Base-by-base conservation (phyloP, 2,113 vertebrate genomes). In the Mastomys coucha region DNA sequence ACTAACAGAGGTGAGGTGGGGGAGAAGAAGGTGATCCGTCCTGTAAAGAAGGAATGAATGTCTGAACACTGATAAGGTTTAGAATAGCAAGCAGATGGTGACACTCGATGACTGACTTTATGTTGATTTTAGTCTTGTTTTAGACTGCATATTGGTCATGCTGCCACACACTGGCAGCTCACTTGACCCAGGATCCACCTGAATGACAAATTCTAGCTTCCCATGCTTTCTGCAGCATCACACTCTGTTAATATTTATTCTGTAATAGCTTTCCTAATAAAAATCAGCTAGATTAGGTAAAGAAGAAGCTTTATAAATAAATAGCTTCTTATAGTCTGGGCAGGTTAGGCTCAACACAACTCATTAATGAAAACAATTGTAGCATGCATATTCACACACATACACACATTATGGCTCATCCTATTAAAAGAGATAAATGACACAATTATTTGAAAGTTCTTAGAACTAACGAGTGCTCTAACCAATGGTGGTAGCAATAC, bases 131-230 rank as follows among this genome's bases (percentile, higher is more conserved):
- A 51, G 77, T 33, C 20, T 0, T 17, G 19, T 58, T 73, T 89
- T 87, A 45, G 42, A 89, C 39, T 72, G 39, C 39, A 9, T 17
- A 9, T 19, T 42, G 33, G 56, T 31, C 73, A 11, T 26, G 19
- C 2, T n/a, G 2, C 17, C 42, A 49, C 28, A n/a, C 31, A 1
- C 2, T 33, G 17, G 49, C 12, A 16, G 4, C 73, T 78, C 22
- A 14, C 2, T 7, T n/a, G 60, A 14, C 16, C 75, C 13, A 1
- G 45, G 11, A 20, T 20, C 12, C 6, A 1, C 1, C 2, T 31
- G 9, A 36, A 22, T 16, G 2, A 81, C 11, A 3, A 2, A 72
- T 53, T 85, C 51, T 36, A 93, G 31, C 36, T 88, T 56, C 51
- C 33, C 17, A 12, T 49, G 22, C 78, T 53, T 89, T n/a, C 53